phyloP scores from a whole-genome alignment of 2,888 invertebrate genomes.

The Choreutis nemorana region DNA sequence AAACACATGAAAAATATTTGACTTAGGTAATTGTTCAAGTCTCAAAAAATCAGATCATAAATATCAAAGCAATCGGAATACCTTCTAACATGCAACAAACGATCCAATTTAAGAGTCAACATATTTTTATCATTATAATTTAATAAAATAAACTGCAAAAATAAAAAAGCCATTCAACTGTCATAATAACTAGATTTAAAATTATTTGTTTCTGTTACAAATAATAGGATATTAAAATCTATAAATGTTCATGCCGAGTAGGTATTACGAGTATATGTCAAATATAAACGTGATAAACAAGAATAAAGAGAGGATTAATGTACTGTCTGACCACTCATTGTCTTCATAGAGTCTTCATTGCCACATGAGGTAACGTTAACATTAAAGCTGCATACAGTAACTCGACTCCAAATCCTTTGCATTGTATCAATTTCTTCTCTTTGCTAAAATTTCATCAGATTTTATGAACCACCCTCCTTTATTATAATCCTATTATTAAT shows the following conservation, averaged over 20 bases:
- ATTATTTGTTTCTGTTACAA: neutral
- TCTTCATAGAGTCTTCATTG: slow-evolving; percentile 36
- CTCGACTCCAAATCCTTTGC: slow-evolving; percentile 55
- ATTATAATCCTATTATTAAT: neutral
- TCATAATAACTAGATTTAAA: neutral
- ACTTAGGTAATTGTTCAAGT: neutral
- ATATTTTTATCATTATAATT: too few relatives aligned
- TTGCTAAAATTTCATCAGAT: slow-evolving; percentile 25
- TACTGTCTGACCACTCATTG: slow-evolving; percentile 45
- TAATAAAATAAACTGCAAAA: too few relatives aligned
- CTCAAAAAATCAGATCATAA: too few relatives aligned
- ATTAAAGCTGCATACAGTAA: slow-evolving; percentile 49
- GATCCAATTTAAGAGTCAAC: too few relatives aligned
- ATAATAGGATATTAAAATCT: too few relatives aligned
- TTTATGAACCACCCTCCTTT: neutral
- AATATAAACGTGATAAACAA: slow-evolving; percentile 5
- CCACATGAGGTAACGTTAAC: slow-evolving; percentile 24
- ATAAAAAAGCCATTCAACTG: neutral
- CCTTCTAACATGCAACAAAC: too few relatives aligned
- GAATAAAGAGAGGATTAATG: slow-evolving; percentile 3
- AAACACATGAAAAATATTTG: slow-evolving; percentile 6
- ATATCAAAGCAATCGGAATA: too few relatives aligned
- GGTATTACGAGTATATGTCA: slow-evolving; percentile 6
- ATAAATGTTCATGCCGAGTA: too few relatives aligned
- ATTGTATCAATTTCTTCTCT: slow-evolving; percentile 55